Conservation (phyloP, 2,113 vertebrate genomes). For the Microcebus jonahi region DNA sequence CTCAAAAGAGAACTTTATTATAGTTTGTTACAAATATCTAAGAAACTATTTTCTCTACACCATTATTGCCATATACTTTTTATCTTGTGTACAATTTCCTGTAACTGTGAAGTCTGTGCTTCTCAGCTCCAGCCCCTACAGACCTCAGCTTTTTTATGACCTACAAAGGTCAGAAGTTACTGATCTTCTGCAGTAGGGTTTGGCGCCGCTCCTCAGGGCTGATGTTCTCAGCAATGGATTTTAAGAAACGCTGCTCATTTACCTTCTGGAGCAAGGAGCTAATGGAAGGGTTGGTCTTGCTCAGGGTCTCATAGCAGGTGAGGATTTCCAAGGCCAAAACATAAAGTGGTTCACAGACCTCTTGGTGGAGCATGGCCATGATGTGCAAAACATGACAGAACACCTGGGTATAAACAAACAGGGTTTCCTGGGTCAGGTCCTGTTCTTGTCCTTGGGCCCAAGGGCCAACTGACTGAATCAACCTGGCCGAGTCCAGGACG, state of each 20-base stretch:
- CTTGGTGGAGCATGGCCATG: slow-evolving; percentile 92
- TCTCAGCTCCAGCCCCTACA: neutral
- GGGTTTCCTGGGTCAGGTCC: slow-evolving; percentile 85
- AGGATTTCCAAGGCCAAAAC: slow-evolving; percentile 93
- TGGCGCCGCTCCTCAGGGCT: slow-evolving; percentile 87
- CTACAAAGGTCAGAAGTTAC: slow-evolving; percentile 84
- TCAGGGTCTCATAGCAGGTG: slow-evolving; percentile 89
- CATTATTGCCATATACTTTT: neutral
- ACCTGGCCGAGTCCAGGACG: slow-evolving; percentile 85
- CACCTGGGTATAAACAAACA: slow-evolving; percentile 94
- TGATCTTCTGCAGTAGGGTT: slow-evolving; percentile 94
- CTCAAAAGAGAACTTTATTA: slow-evolving; percentile 79
- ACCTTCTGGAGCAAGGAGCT: slow-evolving; percentile 87
- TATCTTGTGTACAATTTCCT: slow-evolving; percentile 16
- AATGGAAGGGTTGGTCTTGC: slow-evolving; percentile 82
- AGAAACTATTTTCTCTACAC: slow-evolving; percentile 61
- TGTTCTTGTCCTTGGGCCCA: slow-evolving; percentile 16
- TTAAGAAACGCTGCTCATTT: slow-evolving; percentile 93
- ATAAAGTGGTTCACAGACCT: slow-evolving; percentile 87
- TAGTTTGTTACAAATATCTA: slow-evolving; percentile 57
- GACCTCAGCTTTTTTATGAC: neutral
- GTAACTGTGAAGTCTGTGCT: neutral
- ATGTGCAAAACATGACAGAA: slow-evolving; percentile 96
- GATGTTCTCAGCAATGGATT: slow-evolving; percentile 89
- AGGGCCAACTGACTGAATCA: slow-evolving; percentile 53